A percentile compares a stretch with the other conserved stretches of the same genome.
Evolutionary conservation across 2,113 vertebrate species (phyloP).

Genomic region (Colius striatus): DNA sequence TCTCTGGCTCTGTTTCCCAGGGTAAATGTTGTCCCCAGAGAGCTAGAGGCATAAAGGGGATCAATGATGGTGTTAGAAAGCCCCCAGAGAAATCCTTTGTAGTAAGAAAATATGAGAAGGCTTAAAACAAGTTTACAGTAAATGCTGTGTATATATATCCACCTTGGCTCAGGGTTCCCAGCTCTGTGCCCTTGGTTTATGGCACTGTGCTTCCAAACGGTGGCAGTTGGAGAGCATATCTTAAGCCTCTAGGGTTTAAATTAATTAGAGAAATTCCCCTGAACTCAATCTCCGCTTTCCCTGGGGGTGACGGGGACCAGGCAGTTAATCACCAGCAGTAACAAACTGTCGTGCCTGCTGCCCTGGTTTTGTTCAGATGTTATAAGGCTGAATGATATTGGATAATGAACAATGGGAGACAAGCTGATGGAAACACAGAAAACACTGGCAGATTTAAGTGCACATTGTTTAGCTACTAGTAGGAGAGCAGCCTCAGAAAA

Average conservation of each 20-base stretch:
- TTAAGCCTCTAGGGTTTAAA: slow-evolving; percentile 11
- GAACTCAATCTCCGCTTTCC: slow-evolving; percentile 30
- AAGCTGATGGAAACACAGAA: slow-evolving; percentile 46
- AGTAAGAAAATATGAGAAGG: background rate
- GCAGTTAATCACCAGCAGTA: slow-evolving; percentile 54
- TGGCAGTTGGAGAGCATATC: background rate
- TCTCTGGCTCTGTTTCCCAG: background rate
- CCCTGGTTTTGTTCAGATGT: slow-evolving; percentile 60
- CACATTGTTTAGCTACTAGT: slow-evolving; percentile 49
- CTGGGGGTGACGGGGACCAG: background rate
- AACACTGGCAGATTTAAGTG: slow-evolving; percentile 62
- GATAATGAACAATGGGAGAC: slow-evolving; percentile 69
- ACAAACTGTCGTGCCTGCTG: background rate
- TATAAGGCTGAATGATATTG: slow-evolving; percentile 53
- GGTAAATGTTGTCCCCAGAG: background rate
- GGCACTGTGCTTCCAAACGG: background rate
- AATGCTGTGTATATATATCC: background rate
- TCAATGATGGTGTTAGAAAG: background rate
- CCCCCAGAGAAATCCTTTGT: background rate
- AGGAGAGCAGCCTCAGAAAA: background rate
- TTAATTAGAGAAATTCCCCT: slow-evolving; percentile 35
- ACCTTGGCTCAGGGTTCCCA: background rate
- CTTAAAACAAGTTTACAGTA: background rate
- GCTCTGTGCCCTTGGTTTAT: background rate
- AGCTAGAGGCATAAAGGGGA: background rate